phyloP scores from a whole-genome alignment of 1,140 invertebrate genomes.

The Brachionus asplanchnoidis region DNA sequence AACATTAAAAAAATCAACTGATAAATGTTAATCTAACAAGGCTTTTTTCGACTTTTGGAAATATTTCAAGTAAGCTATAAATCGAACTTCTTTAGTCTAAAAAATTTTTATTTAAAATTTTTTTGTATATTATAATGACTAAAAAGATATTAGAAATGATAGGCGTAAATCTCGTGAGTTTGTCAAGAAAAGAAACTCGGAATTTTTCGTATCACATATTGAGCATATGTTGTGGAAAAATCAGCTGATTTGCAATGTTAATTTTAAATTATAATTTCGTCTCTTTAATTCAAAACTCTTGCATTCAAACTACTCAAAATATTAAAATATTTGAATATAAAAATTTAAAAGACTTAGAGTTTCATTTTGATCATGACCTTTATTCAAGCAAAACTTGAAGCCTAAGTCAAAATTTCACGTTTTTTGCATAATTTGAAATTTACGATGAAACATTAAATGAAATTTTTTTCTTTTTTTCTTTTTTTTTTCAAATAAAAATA shows the following conservation, averaged over 20 bases:
- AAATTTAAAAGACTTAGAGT: background rate
- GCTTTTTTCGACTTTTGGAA: too few relatives aligned
- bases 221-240: background rate
- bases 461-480: background rate
- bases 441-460: constrained; percentile 2
- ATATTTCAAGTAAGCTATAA: too few relatives aligned
- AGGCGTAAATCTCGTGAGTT: background rate
- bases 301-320: background rate
- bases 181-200: background rate
- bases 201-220: background rate
- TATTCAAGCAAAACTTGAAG: background rate
- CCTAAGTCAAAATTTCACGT: background rate
- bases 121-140: background rate
- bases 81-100: too few relatives aligned
- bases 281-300: background rate
- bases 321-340: background rate
- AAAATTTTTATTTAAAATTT: background rate
- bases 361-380: background rate
- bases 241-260: background rate
- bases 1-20: too few relatives aligned
- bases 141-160: background rate
- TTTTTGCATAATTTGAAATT: constrained; percentile 17
- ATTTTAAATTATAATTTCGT: background rate
- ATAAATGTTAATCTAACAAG: too few relatives aligned
- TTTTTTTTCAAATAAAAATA: background rate